Percentiles rank a stretch among this genome's conserved stretches.
phyloP scores from a whole-genome alignment of 1,140 invertebrate species.

The Trichonephila clavipes region DNA sequence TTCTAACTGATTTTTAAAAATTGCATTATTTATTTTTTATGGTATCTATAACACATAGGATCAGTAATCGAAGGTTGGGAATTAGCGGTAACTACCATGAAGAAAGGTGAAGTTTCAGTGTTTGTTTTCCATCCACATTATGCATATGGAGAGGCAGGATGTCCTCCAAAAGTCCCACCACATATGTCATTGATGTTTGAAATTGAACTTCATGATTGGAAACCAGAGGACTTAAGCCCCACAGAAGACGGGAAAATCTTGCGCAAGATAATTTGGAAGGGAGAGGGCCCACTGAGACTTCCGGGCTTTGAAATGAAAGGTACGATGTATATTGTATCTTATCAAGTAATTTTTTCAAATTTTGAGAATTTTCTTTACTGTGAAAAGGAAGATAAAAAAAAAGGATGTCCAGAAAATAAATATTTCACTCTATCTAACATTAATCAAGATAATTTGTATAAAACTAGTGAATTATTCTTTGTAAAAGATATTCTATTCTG shows the following conservation, averaged over 20 bases:
- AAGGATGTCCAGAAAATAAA: no score
- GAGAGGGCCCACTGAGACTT: slow-evolving; percentile 84
- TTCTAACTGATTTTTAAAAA: not conserved
- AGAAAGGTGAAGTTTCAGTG: slow-evolving; percentile 90
- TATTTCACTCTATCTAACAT: no score
- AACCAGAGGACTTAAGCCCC: slow-evolving; percentile 92
- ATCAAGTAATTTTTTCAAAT: not conserved
- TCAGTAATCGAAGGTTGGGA: slow-evolving; percentile 97
- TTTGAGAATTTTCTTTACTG: slow-evolving; percentile 17
- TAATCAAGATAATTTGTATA: no score
- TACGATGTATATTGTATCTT: slow-evolving; percentile 79
- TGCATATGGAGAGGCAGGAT: slow-evolving; percentile 92
- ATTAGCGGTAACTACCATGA: slow-evolving; percentile 95
- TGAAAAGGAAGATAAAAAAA: not conserved
- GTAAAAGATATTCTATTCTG: no score
- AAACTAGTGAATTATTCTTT: no score
- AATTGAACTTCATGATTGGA: slow-evolving; percentile 91
- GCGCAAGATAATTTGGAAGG: slow-evolving; percentile 86
- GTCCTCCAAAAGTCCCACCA: slow-evolving; percentile 92
- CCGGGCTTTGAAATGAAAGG: slow-evolving; percentile 87
- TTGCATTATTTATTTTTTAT: not conserved
- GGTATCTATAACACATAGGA: slow-evolving; percentile 80
- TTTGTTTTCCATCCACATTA: slow-evolving; percentile 93
- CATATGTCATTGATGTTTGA: slow-evolving; percentile 90
- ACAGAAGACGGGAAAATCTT: slow-evolving; percentile 91